Evolutionary conservation across 1,140 invertebrate species (phyloP), one percentile per base, ranked within the genome.

Genomic region (Drosophila asahinai): DNA sequence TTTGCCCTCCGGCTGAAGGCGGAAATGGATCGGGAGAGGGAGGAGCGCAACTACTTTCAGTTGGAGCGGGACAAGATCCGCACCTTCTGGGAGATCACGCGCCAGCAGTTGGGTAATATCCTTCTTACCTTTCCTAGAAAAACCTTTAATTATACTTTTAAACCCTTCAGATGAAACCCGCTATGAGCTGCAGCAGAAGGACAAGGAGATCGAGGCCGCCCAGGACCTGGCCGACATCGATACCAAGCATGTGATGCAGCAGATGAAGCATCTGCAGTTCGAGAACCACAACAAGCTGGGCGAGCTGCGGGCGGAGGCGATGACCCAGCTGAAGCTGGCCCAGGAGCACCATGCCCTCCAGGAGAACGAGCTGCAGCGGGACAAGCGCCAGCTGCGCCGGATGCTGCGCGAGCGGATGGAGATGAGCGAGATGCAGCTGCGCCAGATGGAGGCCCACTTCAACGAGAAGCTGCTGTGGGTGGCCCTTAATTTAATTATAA

Each of bases 31-130:
- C 95, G 97, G 49, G 98, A 99, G 93, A 94, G 98, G 80, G 98
- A 99, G 93, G 98, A 99, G 93, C 94, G 98, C 77, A 99, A 99
- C 93, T 99, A 97, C 91, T 99, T 99, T 83, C 98, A 99, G 94
- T 92, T 99, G 57, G 98, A 99, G 93, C 94, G 98, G 80, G 98
- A 99, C 92, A 98, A 98, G 94, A 95, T 99, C 15, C 95, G 97
- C 73, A 97, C 97, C 33, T 98, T 98, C 93, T 99, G 98, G 98
- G 98, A 99, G 93, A 97, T 98, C 51, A 92, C 93, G 17, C 66
- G 80, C n/a, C 86, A 87, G 48, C 87, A 93, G 77, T 62, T 81
- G 68, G 81, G 81, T 82, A 52, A 83, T 6, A 1, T 7, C 19
- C 19, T 2, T 22, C 19, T 22, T 8, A 7, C 7, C 30, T 2